Evolutionary conservation across 2,888 invertebrate species (phyloP).

Genomic region (Morpho deidamia): DNA sequence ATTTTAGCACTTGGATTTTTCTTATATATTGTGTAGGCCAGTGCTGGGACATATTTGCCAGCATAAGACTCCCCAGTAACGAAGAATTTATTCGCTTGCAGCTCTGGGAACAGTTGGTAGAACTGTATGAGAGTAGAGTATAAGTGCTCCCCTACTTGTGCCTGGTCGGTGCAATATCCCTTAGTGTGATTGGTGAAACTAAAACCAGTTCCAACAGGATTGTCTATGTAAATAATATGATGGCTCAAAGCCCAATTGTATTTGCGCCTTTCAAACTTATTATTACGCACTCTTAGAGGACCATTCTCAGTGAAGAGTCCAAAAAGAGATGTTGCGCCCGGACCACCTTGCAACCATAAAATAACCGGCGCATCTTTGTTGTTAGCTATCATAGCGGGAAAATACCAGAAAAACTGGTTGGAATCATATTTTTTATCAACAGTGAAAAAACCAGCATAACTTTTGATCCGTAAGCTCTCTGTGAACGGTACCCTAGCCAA

Average conservation of each 20-base stretch:
- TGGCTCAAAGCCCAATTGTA: slow-evolving; percentile 89
- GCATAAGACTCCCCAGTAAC: slow-evolving; percentile 94
- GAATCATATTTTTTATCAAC: slow-evolving; percentile 87
- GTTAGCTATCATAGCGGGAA: slow-evolving; percentile 82
- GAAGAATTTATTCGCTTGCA: slow-evolving; percentile 87
- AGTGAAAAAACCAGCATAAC: slow-evolving; percentile 90
- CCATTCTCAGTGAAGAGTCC: slow-evolving; percentile 92
- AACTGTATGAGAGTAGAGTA: slow-evolving; percentile 89
- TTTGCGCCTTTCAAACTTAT: slow-evolving; percentile 78
- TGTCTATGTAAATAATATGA: slow-evolving; percentile 92
- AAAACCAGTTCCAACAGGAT: slow-evolving; percentile 95
- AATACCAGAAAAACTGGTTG: slow-evolving; percentile 95
- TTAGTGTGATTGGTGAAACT: slow-evolving; percentile 88
- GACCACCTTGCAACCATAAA: slow-evolving; percentile 92
- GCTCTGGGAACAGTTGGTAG: slow-evolving; percentile 88
- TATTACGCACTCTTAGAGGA: slow-evolving; percentile 70
- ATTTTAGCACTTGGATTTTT: slow-evolving; percentile 80
- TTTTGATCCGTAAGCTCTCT: slow-evolving; percentile 78
- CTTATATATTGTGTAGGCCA: slow-evolving; percentile 84
- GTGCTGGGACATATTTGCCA: slow-evolving; percentile 87
- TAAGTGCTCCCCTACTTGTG: slow-evolving; percentile 88
- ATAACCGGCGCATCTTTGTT: slow-evolving; percentile 82
- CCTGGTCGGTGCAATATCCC: slow-evolving; percentile 89
- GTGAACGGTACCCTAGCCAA: slow-evolving; percentile 77
- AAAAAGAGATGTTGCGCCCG: slow-evolving; percentile 87